A percentile compares a stretch with the other conserved stretches of the same genome.
Evolutionary conservation across 2,113 vertebrate genomes (phyloP).

Genomic region (Misgurnus anguillicaudatus): DNA sequence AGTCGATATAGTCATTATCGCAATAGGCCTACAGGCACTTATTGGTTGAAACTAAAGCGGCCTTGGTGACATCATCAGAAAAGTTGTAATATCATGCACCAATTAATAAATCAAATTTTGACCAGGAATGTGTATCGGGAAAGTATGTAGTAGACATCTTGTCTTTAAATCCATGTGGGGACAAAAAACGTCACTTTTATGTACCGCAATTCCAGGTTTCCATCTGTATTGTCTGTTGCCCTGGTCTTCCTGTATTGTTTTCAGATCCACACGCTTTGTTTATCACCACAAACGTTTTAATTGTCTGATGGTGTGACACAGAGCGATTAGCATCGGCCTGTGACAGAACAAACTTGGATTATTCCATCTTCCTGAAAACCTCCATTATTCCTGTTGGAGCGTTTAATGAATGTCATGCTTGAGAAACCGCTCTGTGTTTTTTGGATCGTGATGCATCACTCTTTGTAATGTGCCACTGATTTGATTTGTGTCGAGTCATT

Average conservation of each 20-base stretch:
- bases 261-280: not conserved
- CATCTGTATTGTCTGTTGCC: not conserved
- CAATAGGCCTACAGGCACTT: too few relatives aligned
- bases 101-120: too few relatives aligned
- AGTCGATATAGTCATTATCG: too few relatives aligned
- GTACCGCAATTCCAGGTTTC: not conserved
- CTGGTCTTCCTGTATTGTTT: not conserved
- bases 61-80: too few relatives aligned
- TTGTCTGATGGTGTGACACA: not conserved
- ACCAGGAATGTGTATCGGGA: too few relatives aligned
- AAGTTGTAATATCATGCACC: too few relatives aligned
- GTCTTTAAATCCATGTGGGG: not conserved
- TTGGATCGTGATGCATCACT: not conserved
- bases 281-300: not conserved
- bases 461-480: slow-evolving; percentile 24
- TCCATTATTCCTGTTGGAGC: not conserved
- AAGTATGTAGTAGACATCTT: too few relatives aligned
- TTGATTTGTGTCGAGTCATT: not conserved
- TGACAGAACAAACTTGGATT: not conserved
- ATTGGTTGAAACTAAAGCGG: too few relatives aligned
- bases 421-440: not conserved
- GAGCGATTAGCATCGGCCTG: not conserved
- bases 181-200: not conserved
- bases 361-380: not conserved
- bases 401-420: not conserved